Evolutionary conservation across 2,888 invertebrate genomes (phyloP).

Genomic region (Eutolmus rufibarbis): DNA sequence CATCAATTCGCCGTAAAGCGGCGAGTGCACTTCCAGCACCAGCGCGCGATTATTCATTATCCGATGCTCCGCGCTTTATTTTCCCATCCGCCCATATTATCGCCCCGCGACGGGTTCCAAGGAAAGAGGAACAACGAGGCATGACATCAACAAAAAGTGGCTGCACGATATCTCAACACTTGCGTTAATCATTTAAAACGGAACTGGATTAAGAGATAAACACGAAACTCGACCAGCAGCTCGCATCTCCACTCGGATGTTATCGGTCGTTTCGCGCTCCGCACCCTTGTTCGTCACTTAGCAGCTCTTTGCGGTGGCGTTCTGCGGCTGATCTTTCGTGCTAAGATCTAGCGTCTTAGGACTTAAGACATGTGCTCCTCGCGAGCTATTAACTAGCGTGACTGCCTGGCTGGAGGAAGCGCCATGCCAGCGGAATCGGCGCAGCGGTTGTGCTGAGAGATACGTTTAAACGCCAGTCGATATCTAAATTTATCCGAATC

Average conservation of each 20-base stretch:
- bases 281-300: constrained; percentile 19
- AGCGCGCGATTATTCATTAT: constrained; percentile 7
- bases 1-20: neutral
- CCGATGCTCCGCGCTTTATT: constrained; percentile 11
- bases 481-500: constrained; percentile 42
- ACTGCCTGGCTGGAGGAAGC: constrained; percentile 15
- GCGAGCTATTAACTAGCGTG: constrained; percentile 19
- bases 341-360: neutral
- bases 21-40: neutral
- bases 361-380: constrained; percentile 17
- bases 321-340: constrained; percentile 26
- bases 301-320: neutral
- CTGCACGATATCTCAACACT: constrained; percentile 45
- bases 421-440: neutral
- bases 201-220: constrained; percentile 49
- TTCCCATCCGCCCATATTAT: constrained; percentile 35
- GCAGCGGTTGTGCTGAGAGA: constrained; percentile 17
- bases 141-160: constrained; percentile 34
- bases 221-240: constrained; percentile 40
- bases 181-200: constrained; percentile 48
- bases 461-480: constrained; percentile 27
- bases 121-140: constrained; percentile 8
- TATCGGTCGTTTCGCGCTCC: constrained; percentile 28
- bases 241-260: constrained; percentile 3
- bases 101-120: neutral